Conservation (phyloP, 2,888 invertebrate species). For the Aleiodes leptofemur region DNA sequence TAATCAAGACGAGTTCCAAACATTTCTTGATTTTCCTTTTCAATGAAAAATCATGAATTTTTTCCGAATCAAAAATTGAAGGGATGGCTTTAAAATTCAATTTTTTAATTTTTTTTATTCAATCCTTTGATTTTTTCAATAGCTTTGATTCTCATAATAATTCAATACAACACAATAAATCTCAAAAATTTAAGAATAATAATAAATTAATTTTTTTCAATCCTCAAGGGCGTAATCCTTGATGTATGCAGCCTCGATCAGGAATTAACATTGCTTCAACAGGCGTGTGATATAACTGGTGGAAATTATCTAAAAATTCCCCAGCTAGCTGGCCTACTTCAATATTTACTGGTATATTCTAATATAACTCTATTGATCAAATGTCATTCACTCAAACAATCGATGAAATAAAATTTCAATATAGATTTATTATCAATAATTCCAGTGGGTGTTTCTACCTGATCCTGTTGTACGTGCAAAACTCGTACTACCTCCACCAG, state of each 20-base stretch:
- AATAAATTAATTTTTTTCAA: conserved; percentile 43
- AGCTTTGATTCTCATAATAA: too few relatives aligned
- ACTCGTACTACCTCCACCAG: conserved; percentile 91
- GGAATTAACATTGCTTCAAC: conserved; percentile 92
- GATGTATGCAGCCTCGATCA: conserved; percentile 96
- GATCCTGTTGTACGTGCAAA: conserved; percentile 87
- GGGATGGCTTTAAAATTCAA: too few relatives aligned
- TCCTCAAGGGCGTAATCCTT: conserved; percentile 87
- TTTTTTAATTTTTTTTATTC: too few relatives aligned
- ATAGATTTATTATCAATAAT: conserved; percentile 50
- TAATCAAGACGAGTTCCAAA: too few relatives aligned
- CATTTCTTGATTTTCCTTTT: too few relatives aligned
- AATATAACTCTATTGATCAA: too few relatives aligned
- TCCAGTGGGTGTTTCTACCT: conserved; percentile 94
- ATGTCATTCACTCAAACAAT: not conserved
- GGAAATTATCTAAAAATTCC: conserved; percentile 94
- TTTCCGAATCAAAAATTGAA: too few relatives aligned
- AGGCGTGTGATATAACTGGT: conserved; percentile 97
- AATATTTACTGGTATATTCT: conserved; percentile 86
- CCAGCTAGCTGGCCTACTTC: conserved; percentile 88
- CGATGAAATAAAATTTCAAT: conserved; percentile 34
- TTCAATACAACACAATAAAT: not conserved
- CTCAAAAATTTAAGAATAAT: not conserved
- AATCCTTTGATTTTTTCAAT: too few relatives aligned
- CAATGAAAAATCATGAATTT: too few relatives aligned